Evolutionary conservation across 1,140 invertebrate genomes (phyloP), one percentile per base, ranked within the genome.

Genomic region (Aphaenogaster rudis): DNA sequence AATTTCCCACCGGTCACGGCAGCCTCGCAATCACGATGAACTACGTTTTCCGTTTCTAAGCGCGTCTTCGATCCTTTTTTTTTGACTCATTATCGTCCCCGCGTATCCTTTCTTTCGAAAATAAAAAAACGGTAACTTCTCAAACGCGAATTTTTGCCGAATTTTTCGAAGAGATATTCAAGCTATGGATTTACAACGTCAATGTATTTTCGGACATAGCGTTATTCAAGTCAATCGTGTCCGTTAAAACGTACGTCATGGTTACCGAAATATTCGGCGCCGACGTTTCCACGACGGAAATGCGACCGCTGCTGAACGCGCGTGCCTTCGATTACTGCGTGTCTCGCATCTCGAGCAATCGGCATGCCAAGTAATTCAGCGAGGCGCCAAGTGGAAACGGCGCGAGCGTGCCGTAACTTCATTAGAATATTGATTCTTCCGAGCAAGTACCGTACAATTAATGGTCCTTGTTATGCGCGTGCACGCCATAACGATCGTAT

Each of bases 301-400:
- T 89, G 88, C 74, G 63, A 89, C 88, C 88, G 88, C 78, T 90
- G 79, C 74, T 86, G 79, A 78, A 69, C 86, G 84, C 63, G 67
- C 85, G 67, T 71, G 87, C 69, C 87, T 80, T 66, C 52, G 64
- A 86, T 85, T 71, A 64, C 52, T 45, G 28, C 88, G 88, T 81
- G 88, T 85, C 67, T 57, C 11, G 88, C 76, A 76, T 88, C 39
- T 21, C 52, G 50, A 86, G 52, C 74, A 9, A 89, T 86, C 61
- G 21, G 21, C 21, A 63, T 61, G 67, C 28, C 52, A 52, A 63
- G 63, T 57, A 69, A 88, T 88, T 88, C 36, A 52, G 39, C 11
- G 9, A 50, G 33, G 48, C 88, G 48, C 79, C 79, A 88, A 52
- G 54, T 82, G 77, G 52, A 85, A 82, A 88, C 63, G 42, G 42